A percentile compares a stretch with the other conserved stretches of the same genome.
These are phyloP conservation scores for Caenorhabditis wallacei DNA, from an alignment of 2,888 invertebrate genomes.

Conservation along the genomic window DNA sequence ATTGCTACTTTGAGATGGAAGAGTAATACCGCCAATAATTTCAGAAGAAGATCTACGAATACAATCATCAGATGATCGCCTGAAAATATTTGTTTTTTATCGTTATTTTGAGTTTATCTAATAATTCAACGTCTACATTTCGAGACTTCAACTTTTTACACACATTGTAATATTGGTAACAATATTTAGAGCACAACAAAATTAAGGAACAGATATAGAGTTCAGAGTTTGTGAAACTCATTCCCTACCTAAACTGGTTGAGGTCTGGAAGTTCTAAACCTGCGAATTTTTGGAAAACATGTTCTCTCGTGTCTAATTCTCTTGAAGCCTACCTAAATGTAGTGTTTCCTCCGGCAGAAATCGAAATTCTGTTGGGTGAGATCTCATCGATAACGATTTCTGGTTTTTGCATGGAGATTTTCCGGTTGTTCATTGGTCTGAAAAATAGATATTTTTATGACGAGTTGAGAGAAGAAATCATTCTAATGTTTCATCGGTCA, in stretches of 20 bases:
- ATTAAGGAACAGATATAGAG: conserved; percentile 7
- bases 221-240: conserved; percentile 17
- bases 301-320: background rate
- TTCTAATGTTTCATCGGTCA: conserved; percentile 41
- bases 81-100: conserved; percentile 28
- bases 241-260: conserved; percentile 56
- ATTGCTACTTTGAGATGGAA: conserved; percentile 70
- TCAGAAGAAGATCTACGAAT: conserved; percentile 81
- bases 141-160: conserved; percentile 5
- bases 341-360: conserved; percentile 81
- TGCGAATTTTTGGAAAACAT: conserved; percentile 33
- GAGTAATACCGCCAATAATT: conserved; percentile 78
- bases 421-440: conserved; percentile 74
- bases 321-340: conserved; percentile 82
- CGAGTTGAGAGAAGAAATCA: background rate
- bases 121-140: conserved; percentile 1
- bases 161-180: conserved; percentile 27
- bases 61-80: conserved; percentile 81
- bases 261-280: conserved; percentile 57
- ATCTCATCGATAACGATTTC: conserved; percentile 83
- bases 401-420: conserved; percentile 79
- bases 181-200: conserved; percentile 25
- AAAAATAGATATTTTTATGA: conserved; percentile 25
- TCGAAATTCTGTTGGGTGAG: conserved; percentile 77
- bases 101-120: background rate